Base-by-base conservation (phyloP, 2,888 invertebrate species). In the Mechanitis messenoides region DNA sequence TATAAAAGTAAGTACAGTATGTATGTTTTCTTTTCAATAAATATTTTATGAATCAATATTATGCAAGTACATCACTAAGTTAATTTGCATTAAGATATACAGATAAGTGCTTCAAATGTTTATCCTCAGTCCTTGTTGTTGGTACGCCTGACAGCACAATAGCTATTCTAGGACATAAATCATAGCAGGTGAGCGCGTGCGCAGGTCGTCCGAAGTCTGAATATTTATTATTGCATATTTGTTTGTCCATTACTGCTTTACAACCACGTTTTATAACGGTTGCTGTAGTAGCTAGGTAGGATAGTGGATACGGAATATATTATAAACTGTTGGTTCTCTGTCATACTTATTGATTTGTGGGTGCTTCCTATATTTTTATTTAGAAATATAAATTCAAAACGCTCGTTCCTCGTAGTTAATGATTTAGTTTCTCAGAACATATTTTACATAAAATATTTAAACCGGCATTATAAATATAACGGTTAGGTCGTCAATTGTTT, bases 401-500 rank as follows among this genome's bases (percentile, higher is more conserved):
- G 7, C 38, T 38, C 58, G 33, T 62, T 56, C n/a, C 38, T 35
- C 45, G 57, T 9, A 42, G 9, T 42, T 42, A 42, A 42, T 42
- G 9, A 42, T 42, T 5, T 42, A 9, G 6, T 9, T 42, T 42
- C 42, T 42, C 9, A 9, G 42, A 42, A 35, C 35, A 35, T 35
- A 6, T 47, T 7, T 50, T 50, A n/a, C 31, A 31, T 31, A 7
- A 31, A 31, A 31, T 50, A 31, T 31, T 50, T 50, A 4, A 28
- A 28, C 28, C 9, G 50, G 7, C 50, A 31, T 50, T 50, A 64
- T 67, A 76, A 80, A 80, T 75, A 80, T 77, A 78, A 85, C 84
- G 82, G 86, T 84, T 81, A 79, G 76, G 78, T 80, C 80, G 80
- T 84, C 86, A 85, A 86, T 84, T 80, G 78, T 78, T 74, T 72